Evolutionary conservation across 2,888 invertebrate genomes (phyloP).

Genomic region (Scaptomyza reducta): DNA sequence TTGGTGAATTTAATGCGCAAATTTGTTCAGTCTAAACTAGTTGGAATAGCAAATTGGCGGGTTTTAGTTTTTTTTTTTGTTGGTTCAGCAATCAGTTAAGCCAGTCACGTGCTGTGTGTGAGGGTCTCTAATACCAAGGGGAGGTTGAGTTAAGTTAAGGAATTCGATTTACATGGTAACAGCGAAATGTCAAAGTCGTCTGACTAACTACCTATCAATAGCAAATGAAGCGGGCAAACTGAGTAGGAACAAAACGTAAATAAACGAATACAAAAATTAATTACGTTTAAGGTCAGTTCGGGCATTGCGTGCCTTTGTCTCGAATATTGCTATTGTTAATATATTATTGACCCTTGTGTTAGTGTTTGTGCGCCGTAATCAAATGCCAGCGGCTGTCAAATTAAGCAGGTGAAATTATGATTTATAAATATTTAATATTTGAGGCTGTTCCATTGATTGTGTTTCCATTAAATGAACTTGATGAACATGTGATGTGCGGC

Average conservation of each 20-base stretch:
- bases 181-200: slow-evolving; percentile 43
- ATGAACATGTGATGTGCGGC: no score
- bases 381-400: slow-evolving; percentile 68
- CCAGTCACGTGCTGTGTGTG: slow-evolving; percentile 66
- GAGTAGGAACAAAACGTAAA: slow-evolving; percentile 33
- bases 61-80: slow-evolving; percentile 14
- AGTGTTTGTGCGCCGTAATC: slow-evolving; percentile 20
- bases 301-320: slow-evolving; percentile 12
- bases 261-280: slow-evolving; percentile 30
- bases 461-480: slow-evolving; percentile 34
- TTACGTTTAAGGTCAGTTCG: slow-evolving; percentile 65
- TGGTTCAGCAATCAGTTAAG: slow-evolving; percentile 37
- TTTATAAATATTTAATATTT: slow-evolving; percentile 16
- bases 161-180: slow-evolving; percentile 59
- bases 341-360: slow-evolving; percentile 50
- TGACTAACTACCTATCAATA: slow-evolving; percentile 38
- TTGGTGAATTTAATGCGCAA: slow-evolving; percentile 9
- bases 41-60: slow-evolving; percentile 22
- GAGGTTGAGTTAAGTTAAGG: slow-evolving; percentile 67
- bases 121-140: slow-evolving; percentile 69
- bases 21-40: slow-evolving; percentile 16
- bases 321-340: slow-evolving; percentile 12
- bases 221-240: slow-evolving; percentile 42
- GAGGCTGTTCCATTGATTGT: slow-evolving; percentile 53
- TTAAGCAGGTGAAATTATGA: slow-evolving; percentile 50